phyloP scores from a whole-genome alignment of 2,797 vertebrate genomes.

The Phalanger gymnotis region DNA sequence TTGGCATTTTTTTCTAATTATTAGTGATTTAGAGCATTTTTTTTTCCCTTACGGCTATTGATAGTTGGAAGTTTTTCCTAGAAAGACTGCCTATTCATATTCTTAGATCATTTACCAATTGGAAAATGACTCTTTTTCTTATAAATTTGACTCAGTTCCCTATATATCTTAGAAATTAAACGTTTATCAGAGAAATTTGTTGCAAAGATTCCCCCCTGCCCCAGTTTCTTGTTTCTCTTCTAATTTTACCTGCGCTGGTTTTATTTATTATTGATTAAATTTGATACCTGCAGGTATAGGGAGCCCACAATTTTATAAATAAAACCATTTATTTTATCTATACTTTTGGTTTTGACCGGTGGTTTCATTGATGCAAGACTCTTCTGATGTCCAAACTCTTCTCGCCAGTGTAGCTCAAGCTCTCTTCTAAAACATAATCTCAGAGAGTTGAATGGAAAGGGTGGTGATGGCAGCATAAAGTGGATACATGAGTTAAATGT shows the following conservation, averaged over 20 bases:
- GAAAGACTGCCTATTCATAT: background rate
- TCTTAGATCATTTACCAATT: background rate
- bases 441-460: background rate
- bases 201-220: background rate
- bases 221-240: background rate
- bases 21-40: background rate
- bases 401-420: too few relatives aligned
- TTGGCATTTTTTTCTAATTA: background rate
- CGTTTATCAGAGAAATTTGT: background rate
- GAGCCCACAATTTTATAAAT: background rate
- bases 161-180: background rate
- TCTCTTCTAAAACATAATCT: background rate
- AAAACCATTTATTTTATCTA: background rate
- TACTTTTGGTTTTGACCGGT: background rate
- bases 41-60: background rate
- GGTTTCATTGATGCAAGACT: background rate
- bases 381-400: background rate
- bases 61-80: background rate
- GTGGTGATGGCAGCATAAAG: background rate
- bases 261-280: background rate
- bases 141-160: background rate
- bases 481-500: background rate
- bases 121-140: background rate
- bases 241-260: background rate
- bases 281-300: background rate